Percentiles rank a stretch among this genome's conserved stretches.
These are phyloP conservation scores for Pomacea maculata DNA, from an alignment of 1,140 invertebrate species.

Conservation along the genomic window DNA sequence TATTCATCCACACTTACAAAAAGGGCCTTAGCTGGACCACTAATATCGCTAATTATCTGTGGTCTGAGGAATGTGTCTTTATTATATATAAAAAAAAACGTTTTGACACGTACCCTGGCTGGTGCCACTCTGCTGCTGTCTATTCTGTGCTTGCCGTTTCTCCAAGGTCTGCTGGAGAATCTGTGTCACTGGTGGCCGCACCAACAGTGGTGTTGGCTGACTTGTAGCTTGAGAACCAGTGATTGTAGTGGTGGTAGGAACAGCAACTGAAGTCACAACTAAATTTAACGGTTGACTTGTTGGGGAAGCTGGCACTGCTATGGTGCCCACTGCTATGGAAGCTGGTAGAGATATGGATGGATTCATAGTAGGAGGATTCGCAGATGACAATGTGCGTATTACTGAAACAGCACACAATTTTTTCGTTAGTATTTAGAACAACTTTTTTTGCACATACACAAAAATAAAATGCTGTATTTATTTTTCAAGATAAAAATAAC, in stretches of 20 bases:
- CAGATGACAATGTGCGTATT: slow-evolving; percentile 18
- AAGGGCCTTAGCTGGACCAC: too few species aligned
- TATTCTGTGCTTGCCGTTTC: slow-evolving; percentile 23
- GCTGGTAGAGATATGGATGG: slow-evolving; percentile 4
- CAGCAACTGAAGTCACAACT: neutral
- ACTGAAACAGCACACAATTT: neutral
- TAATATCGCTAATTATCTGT: too few species aligned
- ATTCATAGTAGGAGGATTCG: neutral
- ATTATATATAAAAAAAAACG: too few species aligned
- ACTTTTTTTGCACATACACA: too few species aligned
- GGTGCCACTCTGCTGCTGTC: slow-evolving; percentile 24
- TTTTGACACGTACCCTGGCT: slow-evolving; percentile 8
- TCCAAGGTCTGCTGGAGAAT: slow-evolving; percentile 57
- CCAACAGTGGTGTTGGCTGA: slow-evolving; percentile 53
- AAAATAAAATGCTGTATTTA: too few species aligned
- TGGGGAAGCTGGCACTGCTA: slow-evolving; percentile 7
- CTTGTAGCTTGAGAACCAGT: slow-evolving; percentile 19
- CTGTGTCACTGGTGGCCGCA: slow-evolving; percentile 65
- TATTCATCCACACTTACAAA: neutral
- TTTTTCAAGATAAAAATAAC: too few species aligned
- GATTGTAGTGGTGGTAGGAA: neutral
- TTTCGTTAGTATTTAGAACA: too few species aligned
- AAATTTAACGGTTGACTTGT: neutral
- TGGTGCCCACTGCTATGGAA: too few species aligned
- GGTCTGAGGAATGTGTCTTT: too few species aligned